Percentiles rank a stretch among this genome's conserved stretches.
These are phyloP conservation scores for Cassiopea xamachana DNA, from an alignment of 30 jellyfish, hydroid and myxozoan species.

Conservation along the genomic window DNA sequence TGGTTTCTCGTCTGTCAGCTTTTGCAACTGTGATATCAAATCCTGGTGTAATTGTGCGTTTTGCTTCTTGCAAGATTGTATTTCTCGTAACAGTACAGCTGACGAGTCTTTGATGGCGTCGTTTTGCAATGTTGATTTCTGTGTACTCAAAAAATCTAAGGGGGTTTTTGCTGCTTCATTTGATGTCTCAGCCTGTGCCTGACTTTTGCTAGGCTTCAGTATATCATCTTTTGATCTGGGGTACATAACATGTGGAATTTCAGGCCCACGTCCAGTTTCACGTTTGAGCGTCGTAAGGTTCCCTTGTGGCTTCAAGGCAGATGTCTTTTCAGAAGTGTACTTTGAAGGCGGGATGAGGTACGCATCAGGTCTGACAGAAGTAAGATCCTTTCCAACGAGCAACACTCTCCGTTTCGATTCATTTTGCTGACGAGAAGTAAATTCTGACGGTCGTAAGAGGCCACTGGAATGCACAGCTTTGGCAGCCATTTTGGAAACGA, in stretches of 20 bases:
- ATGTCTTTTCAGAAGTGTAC: neutral
- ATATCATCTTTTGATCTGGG: neutral
- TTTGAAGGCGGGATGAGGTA: constrained; percentile 14
- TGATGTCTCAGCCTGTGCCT: neutral
- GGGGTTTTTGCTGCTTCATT: neutral
- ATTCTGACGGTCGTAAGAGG: constrained; percentile 15
- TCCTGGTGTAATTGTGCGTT: constrained; percentile 24
- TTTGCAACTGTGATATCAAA: constrained; percentile 32
- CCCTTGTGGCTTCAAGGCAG: neutral
- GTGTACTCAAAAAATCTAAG: neutral
- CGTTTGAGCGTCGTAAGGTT: neutral
- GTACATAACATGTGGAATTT: neutral
- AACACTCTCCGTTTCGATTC: neutral
- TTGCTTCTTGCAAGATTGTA: constrained; percentile 57
- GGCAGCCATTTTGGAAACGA: constrained; percentile 16
- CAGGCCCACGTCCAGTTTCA: neutral
- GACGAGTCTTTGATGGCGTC: neutral
- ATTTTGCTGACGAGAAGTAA: neutral
- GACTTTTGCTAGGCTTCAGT: neutral
- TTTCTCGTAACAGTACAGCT: constrained; percentile 14
- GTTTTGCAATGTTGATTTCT: neutral
- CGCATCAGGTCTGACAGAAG: neutral
- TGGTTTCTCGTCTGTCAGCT: neutral
- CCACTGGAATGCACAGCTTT: neutral
- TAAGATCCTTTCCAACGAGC: neutral